Percentiles rank a stretch among this genome's conserved stretches.
phyloP scores from a whole-genome alignment of 2,797 vertebrate species.

The Caiman crocodilus region DNA sequence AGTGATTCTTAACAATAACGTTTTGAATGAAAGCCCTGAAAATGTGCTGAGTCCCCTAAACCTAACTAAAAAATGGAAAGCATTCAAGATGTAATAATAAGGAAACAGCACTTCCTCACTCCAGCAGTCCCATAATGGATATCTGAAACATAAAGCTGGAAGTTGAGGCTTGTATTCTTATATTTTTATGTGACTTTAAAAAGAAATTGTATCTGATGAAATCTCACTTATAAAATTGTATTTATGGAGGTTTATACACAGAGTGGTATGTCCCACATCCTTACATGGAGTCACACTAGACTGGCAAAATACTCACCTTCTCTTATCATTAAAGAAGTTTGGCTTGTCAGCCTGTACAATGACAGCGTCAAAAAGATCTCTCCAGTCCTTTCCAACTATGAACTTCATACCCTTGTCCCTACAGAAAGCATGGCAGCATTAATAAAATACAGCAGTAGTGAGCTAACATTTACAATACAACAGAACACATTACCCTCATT shows the following conservation, averaged over 20 bases:
- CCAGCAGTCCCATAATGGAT: background rate
- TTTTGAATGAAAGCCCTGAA: background rate
- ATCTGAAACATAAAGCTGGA: background rate
- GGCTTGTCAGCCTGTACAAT: slow-evolving; percentile 99
- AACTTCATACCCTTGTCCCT: slow-evolving; percentile 96
- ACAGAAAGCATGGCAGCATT: slow-evolving; percentile 36
- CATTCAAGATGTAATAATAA: too few relatives aligned
- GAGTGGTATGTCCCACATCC: background rate
- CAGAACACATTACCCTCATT: background rate
- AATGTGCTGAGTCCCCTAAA: background rate
- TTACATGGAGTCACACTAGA: background rate
- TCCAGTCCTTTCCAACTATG: slow-evolving; percentile 97
- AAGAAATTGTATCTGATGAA: background rate
- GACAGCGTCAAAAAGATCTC: slow-evolving; percentile 95
- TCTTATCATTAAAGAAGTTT: slow-evolving; percentile 95
- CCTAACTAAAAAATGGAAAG: background rate
- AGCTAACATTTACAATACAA: background rate
- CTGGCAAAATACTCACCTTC: slow-evolving; percentile 85
- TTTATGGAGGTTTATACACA: too few relatives aligned
- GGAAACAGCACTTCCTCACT: background rate
- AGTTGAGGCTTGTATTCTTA: background rate
- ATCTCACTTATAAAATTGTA: slow-evolving; percentile 22
- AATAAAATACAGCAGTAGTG: background rate
- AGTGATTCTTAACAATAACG: background rate
- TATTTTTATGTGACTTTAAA: background rate